These are phyloP conservation scores for Furcifer pardalis DNA, from an alignment of 2,797 vertebrate genomes.

Conservation along the genomic window DNA sequence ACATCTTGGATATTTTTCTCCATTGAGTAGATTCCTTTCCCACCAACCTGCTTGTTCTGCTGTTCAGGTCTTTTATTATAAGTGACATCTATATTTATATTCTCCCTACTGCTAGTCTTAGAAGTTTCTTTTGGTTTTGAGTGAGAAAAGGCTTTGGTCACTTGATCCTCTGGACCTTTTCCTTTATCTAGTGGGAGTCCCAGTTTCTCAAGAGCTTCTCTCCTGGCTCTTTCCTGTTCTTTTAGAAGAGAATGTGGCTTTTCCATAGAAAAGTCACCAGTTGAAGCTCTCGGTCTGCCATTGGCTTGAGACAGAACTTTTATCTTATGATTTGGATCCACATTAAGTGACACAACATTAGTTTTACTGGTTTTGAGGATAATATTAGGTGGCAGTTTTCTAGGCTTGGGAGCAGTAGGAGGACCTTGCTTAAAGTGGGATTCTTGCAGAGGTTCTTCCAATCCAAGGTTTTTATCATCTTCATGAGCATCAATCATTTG, in stretches of 20 bases:
- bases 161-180: conserved; percentile 38
- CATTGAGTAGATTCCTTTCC: not conserved
- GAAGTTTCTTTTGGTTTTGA: not conserved
- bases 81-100: conserved; percentile 3
- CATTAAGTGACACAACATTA: fast-evolving
- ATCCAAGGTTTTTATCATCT: not conserved
- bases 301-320: conserved; percentile 7
- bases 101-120: conserved; percentile 13
- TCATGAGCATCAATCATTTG: not conserved
- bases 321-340: conserved; percentile 24
- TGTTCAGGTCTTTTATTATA: conserved; percentile 28
- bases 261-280: conserved; percentile 4
- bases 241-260: conserved; percentile 48
- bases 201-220: conserved; percentile 88
- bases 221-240: conserved; percentile 77
- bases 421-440: conserved; percentile 61
- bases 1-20: conserved; percentile 30
- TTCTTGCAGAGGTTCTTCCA: conserved; percentile 44
- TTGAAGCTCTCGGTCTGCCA: conserved; percentile 39
- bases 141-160: not conserved
- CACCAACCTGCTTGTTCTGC: conserved; percentile 19
- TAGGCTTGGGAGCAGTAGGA: conserved; percentile 85
- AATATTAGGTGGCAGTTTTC: conserved; percentile 78
- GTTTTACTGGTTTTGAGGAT: conserved; percentile 72
- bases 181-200: conserved; percentile 81